Conservation (phyloP, 2,113 vertebrate species). For the Syrrhaptes paradoxus region DNA sequence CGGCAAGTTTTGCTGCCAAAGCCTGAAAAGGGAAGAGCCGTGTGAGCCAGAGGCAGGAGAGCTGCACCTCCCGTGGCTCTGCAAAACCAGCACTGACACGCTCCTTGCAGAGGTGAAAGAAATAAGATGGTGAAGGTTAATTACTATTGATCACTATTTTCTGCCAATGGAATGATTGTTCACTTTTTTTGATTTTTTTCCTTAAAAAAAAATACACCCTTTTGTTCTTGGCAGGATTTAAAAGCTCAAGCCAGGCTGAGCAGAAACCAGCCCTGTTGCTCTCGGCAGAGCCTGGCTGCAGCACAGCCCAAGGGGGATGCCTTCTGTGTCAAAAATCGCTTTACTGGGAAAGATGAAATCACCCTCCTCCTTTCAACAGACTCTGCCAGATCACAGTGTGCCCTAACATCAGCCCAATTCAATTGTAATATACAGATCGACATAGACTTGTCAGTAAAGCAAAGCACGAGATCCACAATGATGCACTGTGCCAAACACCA, state of each 20-base stretch:
- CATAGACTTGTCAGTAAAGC: rapidly evolving
- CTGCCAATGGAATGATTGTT: neutral
- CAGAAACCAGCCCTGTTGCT: rapidly evolving
- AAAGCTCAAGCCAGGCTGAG: neutral
- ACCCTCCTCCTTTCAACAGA: rapidly evolving
- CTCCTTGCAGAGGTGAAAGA: neutral
- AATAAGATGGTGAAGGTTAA: neutral
- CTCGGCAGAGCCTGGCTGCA: rapidly evolving
- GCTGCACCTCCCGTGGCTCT: neutral
- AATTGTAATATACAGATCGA: rapidly evolving
- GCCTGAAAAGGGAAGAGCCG: neutral
- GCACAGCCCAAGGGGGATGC: neutral
- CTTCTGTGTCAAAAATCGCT: neutral
- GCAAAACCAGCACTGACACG: neutral
- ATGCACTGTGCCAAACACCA: rapidly evolving
- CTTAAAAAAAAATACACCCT: neutral
- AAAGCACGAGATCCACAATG: rapidly evolving
- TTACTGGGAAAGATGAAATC: neutral
- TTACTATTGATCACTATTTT: neutral
- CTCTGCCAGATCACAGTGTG: rapidly evolving
- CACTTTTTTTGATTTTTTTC: rapidly evolving
- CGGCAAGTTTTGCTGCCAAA: neutral
- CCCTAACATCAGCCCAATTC: rapidly evolving
- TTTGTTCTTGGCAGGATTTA: neutral
- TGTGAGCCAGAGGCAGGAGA: neutral